These are phyloP conservation scores for Ceraclea dissimilis DNA, from an alignment of 2,888 invertebrate species.

Conservation along the genomic window DNA sequence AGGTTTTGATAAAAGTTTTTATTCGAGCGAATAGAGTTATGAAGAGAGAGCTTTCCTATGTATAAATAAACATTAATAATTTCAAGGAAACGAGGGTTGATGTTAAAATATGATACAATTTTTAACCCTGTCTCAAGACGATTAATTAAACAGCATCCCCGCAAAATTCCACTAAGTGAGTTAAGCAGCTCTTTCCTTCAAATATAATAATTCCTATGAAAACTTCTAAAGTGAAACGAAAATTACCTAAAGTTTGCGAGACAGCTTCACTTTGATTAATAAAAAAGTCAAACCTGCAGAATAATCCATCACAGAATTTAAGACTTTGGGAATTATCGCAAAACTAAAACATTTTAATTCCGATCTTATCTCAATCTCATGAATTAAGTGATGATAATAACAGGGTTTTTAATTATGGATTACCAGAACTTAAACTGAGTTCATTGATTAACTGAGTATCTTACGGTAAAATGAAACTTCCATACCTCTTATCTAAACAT, in stretches of 20 bases:
- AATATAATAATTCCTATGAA: not conserved
- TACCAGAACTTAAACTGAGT: too few relatives aligned
- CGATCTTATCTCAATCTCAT: too few relatives aligned
- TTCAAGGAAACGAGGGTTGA: not conserved
- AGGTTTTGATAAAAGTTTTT: not conserved
- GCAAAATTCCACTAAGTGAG: not conserved
- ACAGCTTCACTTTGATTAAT: not conserved
- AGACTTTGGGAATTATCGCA: too few relatives aligned
- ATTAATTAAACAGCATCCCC: conserved; percentile 6
- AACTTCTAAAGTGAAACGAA: not conserved
- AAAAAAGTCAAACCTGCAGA: not conserved
- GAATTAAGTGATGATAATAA: too few relatives aligned
- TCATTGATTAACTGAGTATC: too few relatives aligned
- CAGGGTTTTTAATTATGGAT: too few relatives aligned
- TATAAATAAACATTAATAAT: conserved; percentile 2
- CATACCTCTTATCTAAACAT: too few relatives aligned
- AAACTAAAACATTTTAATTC: too few relatives aligned
- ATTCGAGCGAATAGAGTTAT: not conserved
- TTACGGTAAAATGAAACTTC: too few relatives aligned
- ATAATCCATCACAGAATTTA: not conserved
- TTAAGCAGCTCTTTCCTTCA: not conserved
- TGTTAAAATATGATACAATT: conserved; percentile 12
- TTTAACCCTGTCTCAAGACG: conserved; percentile 10
- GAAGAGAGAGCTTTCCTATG: not conserved
- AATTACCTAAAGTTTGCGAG: not conserved